phyloP scores from a whole-genome alignment of 2,888 invertebrate species.

The Odontomyia ornata region DNA sequence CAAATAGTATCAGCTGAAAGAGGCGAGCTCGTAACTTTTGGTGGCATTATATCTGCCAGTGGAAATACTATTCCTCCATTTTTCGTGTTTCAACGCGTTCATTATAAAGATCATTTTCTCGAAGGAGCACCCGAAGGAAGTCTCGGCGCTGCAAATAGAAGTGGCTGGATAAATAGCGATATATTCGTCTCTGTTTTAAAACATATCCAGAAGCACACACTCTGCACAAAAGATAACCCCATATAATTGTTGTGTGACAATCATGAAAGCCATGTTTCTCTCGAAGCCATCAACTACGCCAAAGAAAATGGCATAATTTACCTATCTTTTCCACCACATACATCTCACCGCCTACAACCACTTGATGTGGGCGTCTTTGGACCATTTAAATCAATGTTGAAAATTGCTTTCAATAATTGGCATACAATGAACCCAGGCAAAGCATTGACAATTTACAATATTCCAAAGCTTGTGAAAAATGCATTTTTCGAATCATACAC shows the following conservation, averaged over 20 bases:
- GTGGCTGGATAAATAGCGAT: conserved; percentile 55
- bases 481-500: conserved; percentile 18
- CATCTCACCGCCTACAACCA: conserved; percentile 44
- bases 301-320: conserved; percentile 57
- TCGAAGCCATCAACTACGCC: conserved; percentile 55
- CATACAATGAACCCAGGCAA: conserved; percentile 12
- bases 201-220: conserved; percentile 51
- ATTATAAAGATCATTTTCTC: conserved; percentile 52
- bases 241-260: conserved; percentile 55
- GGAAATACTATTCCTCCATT: conserved; percentile 57
- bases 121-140: conserved; percentile 54
- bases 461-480: background rate
- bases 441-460: conserved; percentile 16
- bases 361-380: conserved; percentile 48
- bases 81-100: conserved; percentile 55
- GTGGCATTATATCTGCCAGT: conserved; percentile 29
- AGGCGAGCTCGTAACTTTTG: no score
- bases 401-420: conserved; percentile 41
- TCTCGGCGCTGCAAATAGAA: conserved; percentile 53
- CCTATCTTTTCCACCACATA: conserved; percentile 48
- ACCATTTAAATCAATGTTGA: conserved; percentile 45
- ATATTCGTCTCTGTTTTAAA: conserved; percentile 54
- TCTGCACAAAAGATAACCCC: conserved; percentile 51
- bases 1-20: no score
- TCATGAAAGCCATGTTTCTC: conserved; percentile 56